Base-by-base conservation (phyloP, 2,888 invertebrate species). In the Noctua fimbriata region DNA sequence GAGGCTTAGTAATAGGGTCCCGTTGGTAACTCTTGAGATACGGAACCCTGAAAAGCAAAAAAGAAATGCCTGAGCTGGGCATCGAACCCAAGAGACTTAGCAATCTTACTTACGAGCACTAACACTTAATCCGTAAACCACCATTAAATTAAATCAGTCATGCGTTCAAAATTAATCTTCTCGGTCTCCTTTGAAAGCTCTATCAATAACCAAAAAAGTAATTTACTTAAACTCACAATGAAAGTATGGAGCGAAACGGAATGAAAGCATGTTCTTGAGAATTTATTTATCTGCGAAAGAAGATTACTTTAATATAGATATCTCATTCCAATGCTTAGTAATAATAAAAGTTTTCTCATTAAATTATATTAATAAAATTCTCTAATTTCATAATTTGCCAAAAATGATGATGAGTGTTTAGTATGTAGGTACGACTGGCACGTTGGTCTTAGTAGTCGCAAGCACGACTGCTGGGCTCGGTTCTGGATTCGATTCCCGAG, bases 201-300 rank as follows among this genome's bases (percentile, higher is more conserved):
- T 49, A 85, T 85, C 52, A 49, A 85, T 81, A 80, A 41, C 66
- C 36, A 55, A 55, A 80, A 70, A 85, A 52, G 72, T 71, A 81
- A 85, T 85, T 81, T 67, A 85, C 12, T 55, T 80, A 7, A 49
- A 41, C 24, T 28, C 60, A 67, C 66, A 81, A 55, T 32, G 60
- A 49, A 58, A 41, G 28, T 47, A 66, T 58, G 47, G 55, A 74
- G 47, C 47, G 55, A 85, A 60, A 71, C 36, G 67, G 69, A 81
- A 82, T 69, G 52, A 67, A 81, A 67, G 10, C 21, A 28, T 16
- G 28, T 32, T 70, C 49, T 21, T 52, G n/a, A 71, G 67, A 16
- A 60, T 55, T 63, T 63, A 82, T 72, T 69, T 67, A 69, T 55
- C 69, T 32, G 36, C 21, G 16, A 67, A 72, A 69, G 60, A 55